Percentiles rank a stretch among this genome's conserved stretches.
phyloP scores from a whole-genome alignment of 2,113 vertebrate genomes.

The Eonycteris spelaea region DNA sequence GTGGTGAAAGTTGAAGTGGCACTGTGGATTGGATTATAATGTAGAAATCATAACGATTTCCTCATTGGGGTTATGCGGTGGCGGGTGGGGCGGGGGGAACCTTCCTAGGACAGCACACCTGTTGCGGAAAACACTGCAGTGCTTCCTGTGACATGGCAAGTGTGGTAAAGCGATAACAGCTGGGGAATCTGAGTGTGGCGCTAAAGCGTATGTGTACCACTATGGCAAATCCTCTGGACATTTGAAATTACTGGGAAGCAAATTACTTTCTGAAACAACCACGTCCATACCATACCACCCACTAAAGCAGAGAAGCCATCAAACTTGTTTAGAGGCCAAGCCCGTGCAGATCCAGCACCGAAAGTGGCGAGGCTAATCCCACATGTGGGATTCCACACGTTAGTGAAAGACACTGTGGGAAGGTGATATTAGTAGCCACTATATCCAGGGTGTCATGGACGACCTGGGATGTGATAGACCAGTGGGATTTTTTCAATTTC shows the following conservation, averaged over 20 bases:
- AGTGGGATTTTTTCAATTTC: neutral
- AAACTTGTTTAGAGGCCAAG: neutral
- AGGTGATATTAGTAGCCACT: neutral
- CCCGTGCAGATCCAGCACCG: neutral
- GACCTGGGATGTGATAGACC: neutral
- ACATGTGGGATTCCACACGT: neutral
- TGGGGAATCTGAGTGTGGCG: neutral
- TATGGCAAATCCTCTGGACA: neutral
- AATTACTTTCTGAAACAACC: neutral
- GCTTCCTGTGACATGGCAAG: neutral
- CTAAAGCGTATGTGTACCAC: neutral
- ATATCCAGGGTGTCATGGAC: neutral
- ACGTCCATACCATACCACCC: neutral
- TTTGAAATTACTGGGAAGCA: neutral
- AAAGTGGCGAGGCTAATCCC: neutral
- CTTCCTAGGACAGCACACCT: neutral
- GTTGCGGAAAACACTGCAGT: neutral
- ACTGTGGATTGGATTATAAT: neutral
- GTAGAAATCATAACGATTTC: neutral
- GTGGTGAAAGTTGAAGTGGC: neutral
- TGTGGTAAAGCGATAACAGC: neutral
- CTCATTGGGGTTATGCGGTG: neutral
- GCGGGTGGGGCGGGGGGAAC: too few species aligned
- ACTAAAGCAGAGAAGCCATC: neutral
- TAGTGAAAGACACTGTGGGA: neutral